Base-by-base conservation (phyloP, 1,140 invertebrate genomes). In the Meloidogyne hapla region DNA sequence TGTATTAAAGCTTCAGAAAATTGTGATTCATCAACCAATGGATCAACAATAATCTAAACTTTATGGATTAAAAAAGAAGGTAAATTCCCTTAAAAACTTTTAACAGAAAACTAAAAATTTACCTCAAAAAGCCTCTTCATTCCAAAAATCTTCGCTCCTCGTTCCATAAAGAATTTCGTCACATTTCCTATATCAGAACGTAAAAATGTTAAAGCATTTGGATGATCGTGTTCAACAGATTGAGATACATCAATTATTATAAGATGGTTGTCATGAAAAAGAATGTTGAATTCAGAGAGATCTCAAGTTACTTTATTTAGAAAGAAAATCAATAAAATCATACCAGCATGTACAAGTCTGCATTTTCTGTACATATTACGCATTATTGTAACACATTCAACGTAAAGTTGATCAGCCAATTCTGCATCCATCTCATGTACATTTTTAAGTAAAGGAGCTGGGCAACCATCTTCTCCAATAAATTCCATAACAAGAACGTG, bases 161-260 rank as follows among this genome's bases (percentile, higher is more conserved):
- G 92, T 83, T 94, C 95, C 71, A 91, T 91, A 88, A 99, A 99
- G 89, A 93, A 99, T 77, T 95, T 91, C 87, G 91, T 92, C 12
- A 98, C 92, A 88, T 98, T 98, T 48, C 92, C 93, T 85, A 94
- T 95, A 89, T 98, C 96, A 88, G 94, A 96, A 74, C 94, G 90
- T 25, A 99, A 89, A 88, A 99, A 99, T 76, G 96, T 93, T 66
- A 96, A 90, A 0, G 96, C 93, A 89, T 94, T 91, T 0, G 94
- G 94, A 91, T 98, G 95, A 88, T 98, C 94, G 87, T 97, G 94
- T 88, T 98, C 95, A 0, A 99, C 96, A 2, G 95, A 93, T 88
- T 99, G 96, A 0, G 95, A 97, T 0, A 99, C 96, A 90, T 99
- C 96, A 83, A 99, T 99, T 28, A 98, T 91, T 75, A 93, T 92